phyloP scores from a whole-genome alignment of 35 echinoderm and acorn worm genomes.

The Apostichopus californicus region DNA sequence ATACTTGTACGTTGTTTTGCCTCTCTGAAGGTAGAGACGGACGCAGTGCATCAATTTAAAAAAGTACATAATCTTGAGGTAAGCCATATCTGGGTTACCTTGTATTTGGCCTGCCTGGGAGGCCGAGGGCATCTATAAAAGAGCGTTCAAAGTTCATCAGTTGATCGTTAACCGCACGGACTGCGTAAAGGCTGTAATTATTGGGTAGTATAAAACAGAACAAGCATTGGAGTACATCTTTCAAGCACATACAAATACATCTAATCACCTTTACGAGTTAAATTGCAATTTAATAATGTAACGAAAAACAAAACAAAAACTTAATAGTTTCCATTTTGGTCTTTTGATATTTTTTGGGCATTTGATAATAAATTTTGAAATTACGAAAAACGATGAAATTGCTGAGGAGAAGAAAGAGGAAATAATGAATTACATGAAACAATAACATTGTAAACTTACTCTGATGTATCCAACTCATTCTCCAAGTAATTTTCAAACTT shows the following conservation, averaged over 20 bases:
- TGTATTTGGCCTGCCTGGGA: conserved; percentile 50
- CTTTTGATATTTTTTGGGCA: neutral
- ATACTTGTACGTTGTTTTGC: too few relatives aligned
- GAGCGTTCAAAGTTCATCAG: conserved; percentile 60
- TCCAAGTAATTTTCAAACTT: conserved; percentile 59
- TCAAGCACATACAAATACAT: neutral
- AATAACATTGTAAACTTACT: conserved; percentile 46
- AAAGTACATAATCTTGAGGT: too few relatives aligned
- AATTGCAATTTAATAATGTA: neutral
- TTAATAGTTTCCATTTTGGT: neutral
- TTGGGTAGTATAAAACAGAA: neutral
- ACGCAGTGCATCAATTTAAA: too few relatives aligned
- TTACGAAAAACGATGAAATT: too few relatives aligned
- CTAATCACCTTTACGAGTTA: neutral
- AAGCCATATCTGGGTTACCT: conserved; percentile 29
- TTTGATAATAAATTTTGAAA: neutral
- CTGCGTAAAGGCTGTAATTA: conserved; percentile 32
- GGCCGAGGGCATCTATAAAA: conserved; percentile 60
- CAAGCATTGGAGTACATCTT: neutral
- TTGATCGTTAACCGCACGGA: conserved; percentile 53
- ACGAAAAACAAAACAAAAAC: neutral
- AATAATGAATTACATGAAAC: neutral
- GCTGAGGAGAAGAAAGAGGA: neutral
- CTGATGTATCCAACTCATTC: conserved; percentile 48
- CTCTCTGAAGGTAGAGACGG: too few relatives aligned